phyloP scores from a whole-genome alignment of 2,888 invertebrate species.

The Macaria notata region DNA sequence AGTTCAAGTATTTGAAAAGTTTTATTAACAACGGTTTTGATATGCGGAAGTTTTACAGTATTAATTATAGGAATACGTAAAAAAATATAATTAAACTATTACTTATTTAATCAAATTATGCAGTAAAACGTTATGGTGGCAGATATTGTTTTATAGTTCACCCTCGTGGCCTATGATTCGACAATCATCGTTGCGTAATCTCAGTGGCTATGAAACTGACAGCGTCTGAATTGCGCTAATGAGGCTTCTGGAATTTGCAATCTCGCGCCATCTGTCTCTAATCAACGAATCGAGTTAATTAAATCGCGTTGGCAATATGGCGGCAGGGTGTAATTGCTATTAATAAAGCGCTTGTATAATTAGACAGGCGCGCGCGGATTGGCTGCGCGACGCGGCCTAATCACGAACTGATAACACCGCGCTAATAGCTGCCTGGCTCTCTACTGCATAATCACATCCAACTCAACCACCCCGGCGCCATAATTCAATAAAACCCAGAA shows the following conservation, averaged over 20 bases:
- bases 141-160: background rate
- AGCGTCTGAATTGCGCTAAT: constrained; percentile 60
- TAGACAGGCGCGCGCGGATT: constrained; percentile 72
- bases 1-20: too few species aligned
- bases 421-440: constrained; percentile 66
- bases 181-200: constrained; percentile 19
- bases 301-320: constrained; percentile 80
- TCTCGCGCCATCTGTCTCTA: constrained; percentile 78
- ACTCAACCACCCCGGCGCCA: constrained; percentile 34
- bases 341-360: constrained; percentile 81
- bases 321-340: constrained; percentile 79
- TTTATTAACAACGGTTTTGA: background rate
- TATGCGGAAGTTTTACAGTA: too few species aligned
- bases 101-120: too few species aligned
- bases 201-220: constrained; percentile 17
- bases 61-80: too few species aligned
- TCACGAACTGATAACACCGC: constrained; percentile 78
- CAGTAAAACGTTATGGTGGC: background rate
- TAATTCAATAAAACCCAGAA: constrained; percentile 29
- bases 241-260: constrained; percentile 63
- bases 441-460: constrained; percentile 58
- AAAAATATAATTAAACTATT: too few species aligned
- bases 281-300: constrained; percentile 81
- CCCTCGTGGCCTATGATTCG: constrained; percentile 4
- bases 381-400: constrained; percentile 70